These are phyloP conservation scores for Alcedo atthis DNA, from an alignment of 2,797 vertebrate genomes.

Conservation along the genomic window DNA sequence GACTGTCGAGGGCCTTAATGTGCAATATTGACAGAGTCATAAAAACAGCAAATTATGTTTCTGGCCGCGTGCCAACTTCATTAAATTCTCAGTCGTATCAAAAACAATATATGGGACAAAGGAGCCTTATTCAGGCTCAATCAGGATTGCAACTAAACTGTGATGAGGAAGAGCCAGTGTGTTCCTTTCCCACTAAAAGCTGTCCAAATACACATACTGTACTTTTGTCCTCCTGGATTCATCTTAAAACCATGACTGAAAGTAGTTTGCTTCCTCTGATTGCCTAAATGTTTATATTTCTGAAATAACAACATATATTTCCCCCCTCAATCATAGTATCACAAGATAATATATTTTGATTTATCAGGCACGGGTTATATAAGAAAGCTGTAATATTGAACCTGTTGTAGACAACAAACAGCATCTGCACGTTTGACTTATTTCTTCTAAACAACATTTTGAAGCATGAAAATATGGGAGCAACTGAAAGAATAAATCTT, in stretches of 20 bases:
- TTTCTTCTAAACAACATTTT: neutral
- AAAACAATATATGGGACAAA: conserved; percentile 64
- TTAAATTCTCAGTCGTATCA: conserved; percentile 72
- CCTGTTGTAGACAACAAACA: neutral
- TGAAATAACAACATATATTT: neutral
- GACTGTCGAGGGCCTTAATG: conserved; percentile 77
- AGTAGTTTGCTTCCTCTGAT: neutral
- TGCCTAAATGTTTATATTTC: neutral
- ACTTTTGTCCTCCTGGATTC: neutral
- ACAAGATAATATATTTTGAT: conserved; percentile 1
- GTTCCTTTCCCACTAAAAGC: neutral
- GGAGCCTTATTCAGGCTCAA: conserved; percentile 18
- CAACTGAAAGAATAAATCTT: neutral
- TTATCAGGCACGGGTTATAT: neutral
- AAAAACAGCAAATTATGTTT: conserved; percentile 82
- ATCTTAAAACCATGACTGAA: neutral
- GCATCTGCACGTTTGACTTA: neutral
- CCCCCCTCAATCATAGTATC: neutral
- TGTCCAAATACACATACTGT: neutral
- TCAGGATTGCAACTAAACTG: neutral
- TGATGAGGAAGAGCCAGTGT: neutral
- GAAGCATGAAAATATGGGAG: neutral
- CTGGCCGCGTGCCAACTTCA: conserved; percentile 76
- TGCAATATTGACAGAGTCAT: conserved; percentile 81
- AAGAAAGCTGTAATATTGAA: conserved; percentile 27